Base-by-base conservation (phyloP, 2,797 vertebrate genomes). In the Acrossocheilus fasciatus region DNA sequence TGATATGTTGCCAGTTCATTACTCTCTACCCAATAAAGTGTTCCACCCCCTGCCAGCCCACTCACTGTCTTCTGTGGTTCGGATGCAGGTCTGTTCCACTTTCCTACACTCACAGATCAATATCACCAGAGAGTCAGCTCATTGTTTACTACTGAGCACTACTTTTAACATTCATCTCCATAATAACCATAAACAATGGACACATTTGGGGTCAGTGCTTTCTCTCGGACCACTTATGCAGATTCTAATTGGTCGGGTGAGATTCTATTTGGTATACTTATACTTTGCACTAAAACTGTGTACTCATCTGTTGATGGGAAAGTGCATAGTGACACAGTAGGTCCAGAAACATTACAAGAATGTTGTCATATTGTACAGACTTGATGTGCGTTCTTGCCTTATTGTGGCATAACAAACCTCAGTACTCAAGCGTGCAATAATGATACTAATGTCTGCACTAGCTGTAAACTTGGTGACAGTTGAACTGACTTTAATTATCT, bases 1-100 rank as follows among this genome's bases (percentile, higher is more conserved):
- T 45, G 47, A 57, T 79, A 34, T 80, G 75, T 78, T 85, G 75
- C 83, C 83, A 85, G 75, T 68, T 85, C 75, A 78, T 85, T 79
- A 76, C 83, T 85, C 75, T 84, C 30, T 52, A 39, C 72, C 73
- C 72, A 76, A 66, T 84, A 76, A 84, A 62, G 8, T 11, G 36
- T 68, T 77, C 62, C 30, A 68, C 45, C 50, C 15, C 39, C 66
- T 59, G 64, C 66, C 64, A 68, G 41, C 66, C 84, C 36, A 17
- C 76, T 85, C 74, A n/a, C 34, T 77, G 34, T 84, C 82, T 76
- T 36, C 59, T 77, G 59, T 41, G 72, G 45, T 45, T 68, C 43
- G 39, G 45, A 41, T 77, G 41, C 54, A 83, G 82, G 70, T 83
- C 72, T 30, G 50, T 59, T 84, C 45, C 59, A 77, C 34, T 84